Evolutionary conservation across 2,888 invertebrate species (phyloP).

Genomic region (Drosophila diplacantha): DNA sequence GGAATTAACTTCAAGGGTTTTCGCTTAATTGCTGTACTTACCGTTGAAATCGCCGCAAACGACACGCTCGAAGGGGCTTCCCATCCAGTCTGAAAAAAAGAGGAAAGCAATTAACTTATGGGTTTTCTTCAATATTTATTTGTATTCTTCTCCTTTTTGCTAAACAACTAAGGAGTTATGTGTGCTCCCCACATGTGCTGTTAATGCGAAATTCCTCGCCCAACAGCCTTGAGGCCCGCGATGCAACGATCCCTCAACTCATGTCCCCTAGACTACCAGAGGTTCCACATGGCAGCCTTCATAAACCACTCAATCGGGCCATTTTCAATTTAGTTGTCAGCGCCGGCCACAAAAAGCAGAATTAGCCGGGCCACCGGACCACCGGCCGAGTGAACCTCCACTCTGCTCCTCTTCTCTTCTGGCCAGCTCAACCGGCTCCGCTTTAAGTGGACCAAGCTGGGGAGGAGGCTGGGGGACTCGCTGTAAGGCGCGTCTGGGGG

Average conservation of each 20-base stretch:
- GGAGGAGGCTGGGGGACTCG: background rate
- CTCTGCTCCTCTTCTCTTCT: constrained; percentile 1
- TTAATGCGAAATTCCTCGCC: constrained; percentile 27
- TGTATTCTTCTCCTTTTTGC: background rate
- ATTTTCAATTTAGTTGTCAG: constrained; percentile 54
- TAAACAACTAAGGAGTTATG: constrained; percentile 21
- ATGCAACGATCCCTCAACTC: constrained; percentile 30
- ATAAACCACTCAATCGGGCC: constrained; percentile 56
- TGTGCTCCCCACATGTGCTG: constrained; percentile 16
- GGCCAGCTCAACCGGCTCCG: constrained; percentile 39
- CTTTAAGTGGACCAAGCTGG: constrained; percentile 26
- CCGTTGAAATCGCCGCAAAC: constrained; percentile 95
- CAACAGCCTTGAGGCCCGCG: constrained; percentile 43
- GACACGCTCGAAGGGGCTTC: constrained; percentile 95
- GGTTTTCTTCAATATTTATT: constrained; percentile 12
- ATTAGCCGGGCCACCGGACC: constrained; percentile 44
- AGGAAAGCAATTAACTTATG: constrained; percentile 18
- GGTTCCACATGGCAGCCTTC: constrained; percentile 29
- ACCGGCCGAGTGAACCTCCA: constrained; percentile 51
- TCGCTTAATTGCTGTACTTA: constrained; percentile 79
- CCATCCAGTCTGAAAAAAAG: constrained; percentile 89
- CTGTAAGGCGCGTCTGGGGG: constrained; percentile 7
- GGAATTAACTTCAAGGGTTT: constrained; percentile 50
- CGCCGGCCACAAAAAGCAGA: constrained; percentile 38
- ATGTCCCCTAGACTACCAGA: constrained; percentile 10